Percentiles rank a stretch among this genome's conserved stretches.
These are phyloP conservation scores for Mesocentrotus franciscanus DNA, from an alignment of 53 echinoderm and acorn worm species.

Conservation along the genomic window DNA sequence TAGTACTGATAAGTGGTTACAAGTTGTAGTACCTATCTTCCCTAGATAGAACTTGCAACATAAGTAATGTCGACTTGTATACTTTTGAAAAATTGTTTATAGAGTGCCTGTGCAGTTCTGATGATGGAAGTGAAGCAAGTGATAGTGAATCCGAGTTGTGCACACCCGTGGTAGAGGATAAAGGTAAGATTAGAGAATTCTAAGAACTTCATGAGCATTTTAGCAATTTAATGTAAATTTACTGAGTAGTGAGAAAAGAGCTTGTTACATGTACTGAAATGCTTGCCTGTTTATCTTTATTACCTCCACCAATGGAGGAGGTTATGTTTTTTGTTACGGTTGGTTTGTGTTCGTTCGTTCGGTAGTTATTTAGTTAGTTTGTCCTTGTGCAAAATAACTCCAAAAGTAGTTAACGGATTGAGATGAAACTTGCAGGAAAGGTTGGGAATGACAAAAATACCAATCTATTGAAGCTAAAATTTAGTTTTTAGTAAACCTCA, in stretches of 20 bases:
- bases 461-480: no score
- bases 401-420: neutral
- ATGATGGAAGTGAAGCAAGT: slow-evolving; percentile 49
- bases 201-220: slow-evolving; percentile 53
- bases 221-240: slow-evolving; percentile 50
- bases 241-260: slow-evolving; percentile 29
- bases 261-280: slow-evolving; percentile 60
- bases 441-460: no score
- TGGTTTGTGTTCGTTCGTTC: neutral
- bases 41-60: slow-evolving; percentile 15
- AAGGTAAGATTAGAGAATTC: slow-evolving; percentile 50
- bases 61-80: slow-evolving; percentile 36
- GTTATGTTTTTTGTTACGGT: no score
- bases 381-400: neutral
- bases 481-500: no score
- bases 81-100: slow-evolving; percentile 43
- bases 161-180: slow-evolving; percentile 56
- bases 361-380: neutral
- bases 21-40: slow-evolving; percentile 53
- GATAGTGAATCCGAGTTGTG: slow-evolving; percentile 25
- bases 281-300: slow-evolving; percentile 40
- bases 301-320: neutral
- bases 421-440: no score
- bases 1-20: slow-evolving; percentile 19
- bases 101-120: slow-evolving; percentile 62